Evolutionary conservation across 64 coral and sea anemone genomes (phyloP).

Genomic region (Stichodactyla mertensii): DNA sequence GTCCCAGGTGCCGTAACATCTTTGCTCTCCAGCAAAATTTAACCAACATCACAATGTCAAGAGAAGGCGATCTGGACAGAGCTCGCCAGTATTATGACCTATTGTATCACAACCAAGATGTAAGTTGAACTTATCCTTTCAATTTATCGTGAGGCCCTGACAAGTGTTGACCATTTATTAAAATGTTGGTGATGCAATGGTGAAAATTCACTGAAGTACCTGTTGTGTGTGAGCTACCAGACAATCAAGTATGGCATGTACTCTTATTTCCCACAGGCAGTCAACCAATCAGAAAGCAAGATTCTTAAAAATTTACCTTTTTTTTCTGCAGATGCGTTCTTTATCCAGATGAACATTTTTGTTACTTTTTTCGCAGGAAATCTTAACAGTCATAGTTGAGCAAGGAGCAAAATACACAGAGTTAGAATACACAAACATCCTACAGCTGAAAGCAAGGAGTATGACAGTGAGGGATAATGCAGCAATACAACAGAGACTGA

Average conservation of each 20-base stretch:
- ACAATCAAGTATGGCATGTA: too few species aligned
- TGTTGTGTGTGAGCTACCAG: too few species aligned
- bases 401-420: constrained; percentile 91
- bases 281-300: too few species aligned
- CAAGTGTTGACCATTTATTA: not conserved
- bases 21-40: constrained; percentile 96
- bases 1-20: constrained; percentile 89
- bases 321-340: too few species aligned
- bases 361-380: constrained; percentile 50
- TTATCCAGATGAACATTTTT: too few species aligned
- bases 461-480: constrained; percentile 81
- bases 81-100: constrained; percentile 94
- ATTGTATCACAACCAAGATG: constrained; percentile 84
- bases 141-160: not conserved
- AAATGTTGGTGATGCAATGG: too few species aligned
- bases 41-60: constrained; percentile 94
- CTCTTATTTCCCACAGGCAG: too few species aligned
- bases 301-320: too few species aligned
- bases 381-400: constrained; percentile 75
- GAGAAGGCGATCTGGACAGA: constrained; percentile 88
- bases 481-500: constrained; percentile 59
- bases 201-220: too few species aligned
- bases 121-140: constrained; percentile 32
- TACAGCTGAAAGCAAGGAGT: constrained; percentile 77
- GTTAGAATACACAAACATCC: constrained; percentile 65